Percentiles rank a stretch among this genome's conserved stretches.
phyloP scores from a whole-genome alignment of 2,797 vertebrate genomes.

The Pseudomugil gertrudae region DNA sequence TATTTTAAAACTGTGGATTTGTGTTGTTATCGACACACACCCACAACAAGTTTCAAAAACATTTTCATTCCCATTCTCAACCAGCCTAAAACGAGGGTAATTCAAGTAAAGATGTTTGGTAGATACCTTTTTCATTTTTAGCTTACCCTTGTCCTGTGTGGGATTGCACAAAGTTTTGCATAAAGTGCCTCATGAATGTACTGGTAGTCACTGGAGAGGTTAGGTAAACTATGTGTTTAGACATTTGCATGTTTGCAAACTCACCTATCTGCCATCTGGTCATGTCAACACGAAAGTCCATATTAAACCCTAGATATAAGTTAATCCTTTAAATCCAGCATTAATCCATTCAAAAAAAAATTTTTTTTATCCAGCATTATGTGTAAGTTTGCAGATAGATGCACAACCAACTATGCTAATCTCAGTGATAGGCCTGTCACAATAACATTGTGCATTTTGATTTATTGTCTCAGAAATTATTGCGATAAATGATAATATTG shows the following conservation, averaged over 20 bases:
- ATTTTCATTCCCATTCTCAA: not conserved
- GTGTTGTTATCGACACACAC: not conserved
- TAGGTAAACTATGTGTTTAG: constrained; percentile 57
- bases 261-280: constrained; percentile 12
- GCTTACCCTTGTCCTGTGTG: constrained; percentile 4
- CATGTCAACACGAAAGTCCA: constrained; percentile 14
- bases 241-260: constrained; percentile 71
- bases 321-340: not conserved
- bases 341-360: too few relatives aligned
- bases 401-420: not conserved
- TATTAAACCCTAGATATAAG: not conserved
- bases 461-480: too few relatives aligned
- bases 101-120: not conserved
- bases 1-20: not conserved
- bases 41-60: not conserved
- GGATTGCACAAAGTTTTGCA: constrained; percentile 68
- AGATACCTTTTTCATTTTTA: not conserved
- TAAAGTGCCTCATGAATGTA: constrained; percentile 55
- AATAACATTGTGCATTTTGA: too few relatives aligned
- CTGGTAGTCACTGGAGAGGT: constrained; percentile 58
- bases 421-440: too few relatives aligned
- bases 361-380: not conserved
- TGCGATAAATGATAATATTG: too few relatives aligned
- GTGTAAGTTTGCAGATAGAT: not conserved
- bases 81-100: not conserved